Evolutionary conservation across 2,888 invertebrate genomes (phyloP).

Genomic region (Drosophila suboccidentalis): DNA sequence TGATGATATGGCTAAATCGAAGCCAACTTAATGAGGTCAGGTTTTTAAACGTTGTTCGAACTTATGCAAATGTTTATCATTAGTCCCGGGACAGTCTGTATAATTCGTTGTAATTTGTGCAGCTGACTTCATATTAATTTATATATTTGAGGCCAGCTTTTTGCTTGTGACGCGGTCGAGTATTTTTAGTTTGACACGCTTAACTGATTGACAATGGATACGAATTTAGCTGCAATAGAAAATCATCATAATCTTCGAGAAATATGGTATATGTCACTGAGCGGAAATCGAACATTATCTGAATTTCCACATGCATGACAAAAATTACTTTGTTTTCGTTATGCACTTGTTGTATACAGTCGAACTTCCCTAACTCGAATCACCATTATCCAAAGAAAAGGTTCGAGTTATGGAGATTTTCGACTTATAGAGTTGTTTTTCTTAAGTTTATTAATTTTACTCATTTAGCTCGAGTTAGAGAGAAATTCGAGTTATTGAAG

Average conservation of each 20-base stretch:
- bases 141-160: slow-evolving; percentile 50
- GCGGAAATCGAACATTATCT: slow-evolving; percentile 44
- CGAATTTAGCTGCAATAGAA: slow-evolving; percentile 11
- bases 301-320: slow-evolving; percentile 39
- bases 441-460: no score
- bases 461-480: no score
- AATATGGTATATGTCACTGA: slow-evolving; percentile 27
- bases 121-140: slow-evolving; percentile 21
- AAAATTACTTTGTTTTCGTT: slow-evolving; percentile 27
- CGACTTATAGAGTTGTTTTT: no score
- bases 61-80: slow-evolving; percentile 62
- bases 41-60: slow-evolving; percentile 40
- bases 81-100: slow-evolving; percentile 31
- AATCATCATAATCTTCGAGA: slow-evolving; percentile 11
- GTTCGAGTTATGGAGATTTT: no score
- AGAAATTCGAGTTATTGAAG: no score
- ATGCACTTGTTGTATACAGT: background rate
- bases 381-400: no score
- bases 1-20: slow-evolving; percentile 48
- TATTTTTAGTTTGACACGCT: slow-evolving; percentile 20
- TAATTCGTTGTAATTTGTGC: slow-evolving; percentile 43
- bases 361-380: no score
- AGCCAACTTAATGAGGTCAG: slow-evolving; percentile 55
- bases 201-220: slow-evolving; percentile 20
- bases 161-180: slow-evolving; percentile 8